phyloP scores from a whole-genome alignment of 2,113 vertebrate species.

The Nibea coibor region DNA sequence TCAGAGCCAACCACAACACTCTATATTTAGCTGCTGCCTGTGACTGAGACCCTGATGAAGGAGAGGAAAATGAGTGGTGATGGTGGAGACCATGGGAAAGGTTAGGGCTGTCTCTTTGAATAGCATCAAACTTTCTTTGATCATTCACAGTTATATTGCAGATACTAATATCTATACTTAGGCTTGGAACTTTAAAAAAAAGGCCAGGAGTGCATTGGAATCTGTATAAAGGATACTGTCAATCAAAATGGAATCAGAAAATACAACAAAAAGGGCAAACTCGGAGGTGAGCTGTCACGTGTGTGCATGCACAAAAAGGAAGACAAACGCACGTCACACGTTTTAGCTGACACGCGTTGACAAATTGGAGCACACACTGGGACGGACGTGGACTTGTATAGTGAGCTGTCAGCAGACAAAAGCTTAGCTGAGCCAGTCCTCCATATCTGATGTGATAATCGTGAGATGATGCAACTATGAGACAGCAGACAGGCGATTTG shows the following conservation, averaged over 20 bases:
- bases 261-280: not conserved
- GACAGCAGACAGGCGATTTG: conserved; percentile 36
- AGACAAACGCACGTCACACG: conserved; percentile 39
- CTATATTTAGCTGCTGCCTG: conserved; percentile 72
- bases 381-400: conserved; percentile 38
- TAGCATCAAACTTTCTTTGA: conserved; percentile 59
- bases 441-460: conserved; percentile 67
- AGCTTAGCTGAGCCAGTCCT: conserved; percentile 48
- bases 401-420: conserved; percentile 42
- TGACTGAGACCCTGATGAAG: conserved; percentile 67
- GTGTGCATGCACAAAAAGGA: conserved; percentile 6
- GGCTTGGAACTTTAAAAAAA: conserved; percentile 10
- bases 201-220: not conserved
- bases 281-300: conserved; percentile 26
- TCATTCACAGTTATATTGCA: conserved; percentile 56
- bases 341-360: conserved; percentile 40
- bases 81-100: conserved; percentile 64
- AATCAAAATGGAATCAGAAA: conserved; percentile 11
- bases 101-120: conserved; percentile 64
- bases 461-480: conserved; percentile 58
- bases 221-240: conserved; percentile 32
- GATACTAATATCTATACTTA: conserved; percentile 61
- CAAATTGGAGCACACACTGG: conserved; percentile 18
- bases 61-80: conserved; percentile 62
- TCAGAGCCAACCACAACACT: conserved; percentile 35